Conservation (phyloP, 1,140 invertebrate genomes). For the Caenorhabditis tropicalis region DNA sequence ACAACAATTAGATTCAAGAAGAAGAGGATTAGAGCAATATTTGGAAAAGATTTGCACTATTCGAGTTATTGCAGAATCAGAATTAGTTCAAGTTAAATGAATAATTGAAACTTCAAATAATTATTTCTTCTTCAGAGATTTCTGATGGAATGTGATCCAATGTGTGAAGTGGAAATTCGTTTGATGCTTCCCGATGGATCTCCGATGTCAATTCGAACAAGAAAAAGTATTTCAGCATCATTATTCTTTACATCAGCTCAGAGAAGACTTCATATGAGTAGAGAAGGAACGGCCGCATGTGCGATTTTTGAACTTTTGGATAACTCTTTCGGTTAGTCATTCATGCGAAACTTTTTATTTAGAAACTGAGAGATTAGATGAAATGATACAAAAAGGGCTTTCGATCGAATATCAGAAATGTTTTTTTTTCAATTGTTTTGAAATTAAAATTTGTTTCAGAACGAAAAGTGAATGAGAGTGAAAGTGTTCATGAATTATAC, state of each 20-base stretch:
- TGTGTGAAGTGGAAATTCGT: constrained; percentile 87
- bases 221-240: constrained; percentile 86
- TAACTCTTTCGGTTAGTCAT: constrained; percentile 84
- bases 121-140: constrained; percentile 62
- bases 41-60: constrained; percentile 97
- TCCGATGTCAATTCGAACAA: constrained; percentile 88
- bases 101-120: neutral
- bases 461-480: constrained; percentile 88
- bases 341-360: neutral
- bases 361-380: too few species aligned
- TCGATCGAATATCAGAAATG: too few species aligned
- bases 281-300: constrained; percentile 88
- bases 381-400: too few species aligned
- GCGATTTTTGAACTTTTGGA: constrained; percentile 98
- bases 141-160: constrained; percentile 66
- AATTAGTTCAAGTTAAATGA: constrained; percentile 84
- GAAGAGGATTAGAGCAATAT: constrained; percentile 93
- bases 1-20: constrained; percentile 90
- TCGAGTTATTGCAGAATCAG: constrained; percentile 93
- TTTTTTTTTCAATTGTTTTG: too few species aligned
- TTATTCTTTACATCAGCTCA: constrained; percentile 81
- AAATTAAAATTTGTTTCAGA: constrained; percentile 76
- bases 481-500: constrained; percentile 95
- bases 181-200: constrained; percentile 83
- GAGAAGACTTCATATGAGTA: constrained; percentile 82